These are phyloP conservation scores for Epicampocera succincta DNA, from an alignment of 2,888 invertebrate genomes.

Conservation along the genomic window DNA sequence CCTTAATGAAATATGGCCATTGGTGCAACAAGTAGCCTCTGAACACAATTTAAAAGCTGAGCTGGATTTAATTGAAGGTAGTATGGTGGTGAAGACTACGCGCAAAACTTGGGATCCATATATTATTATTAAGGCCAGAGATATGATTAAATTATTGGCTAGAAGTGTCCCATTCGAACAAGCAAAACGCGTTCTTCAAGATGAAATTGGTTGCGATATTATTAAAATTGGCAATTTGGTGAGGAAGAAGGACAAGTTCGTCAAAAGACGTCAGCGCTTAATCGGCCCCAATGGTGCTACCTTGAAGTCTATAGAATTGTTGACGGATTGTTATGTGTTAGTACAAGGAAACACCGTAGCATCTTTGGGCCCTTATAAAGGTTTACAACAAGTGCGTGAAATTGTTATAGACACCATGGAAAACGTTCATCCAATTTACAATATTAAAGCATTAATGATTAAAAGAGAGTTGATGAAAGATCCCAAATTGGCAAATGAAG, in stretches of 20 bases:
- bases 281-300: conserved; percentile 99
- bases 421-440: conserved; percentile 99
- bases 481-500: conserved; percentile 94
- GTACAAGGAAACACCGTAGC: conserved; percentile 99
- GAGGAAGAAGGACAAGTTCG: conserved; percentile 95
- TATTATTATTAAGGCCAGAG: conserved; percentile 97
- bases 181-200: conserved; percentile 91
- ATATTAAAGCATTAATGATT: conserved; percentile 98
- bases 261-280: conserved; percentile 95
- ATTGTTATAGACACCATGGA: conserved; percentile 99
- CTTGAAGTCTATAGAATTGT: conserved; percentile 96
- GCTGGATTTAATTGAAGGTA: conserved; percentile 95
- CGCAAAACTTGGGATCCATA: conserved; percentile 99
- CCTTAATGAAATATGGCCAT: conserved; percentile 96
- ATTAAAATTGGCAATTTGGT: conserved; percentile 97
- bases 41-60: conserved; percentile 92
- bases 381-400: conserved; percentile 91
- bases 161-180: conserved; percentile 98
- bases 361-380: conserved; percentile 97
- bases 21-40: conserved; percentile 92
- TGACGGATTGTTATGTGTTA: conserved; percentile 97
- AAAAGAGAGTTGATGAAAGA: conserved; percentile 97
- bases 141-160: conserved; percentile 96
- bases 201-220: conserved; percentile 96
- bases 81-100: conserved; percentile 96